These are phyloP conservation scores for Papilio dardanus DNA, from an alignment of 1,140 invertebrate genomes.

Conservation along the genomic window DNA sequence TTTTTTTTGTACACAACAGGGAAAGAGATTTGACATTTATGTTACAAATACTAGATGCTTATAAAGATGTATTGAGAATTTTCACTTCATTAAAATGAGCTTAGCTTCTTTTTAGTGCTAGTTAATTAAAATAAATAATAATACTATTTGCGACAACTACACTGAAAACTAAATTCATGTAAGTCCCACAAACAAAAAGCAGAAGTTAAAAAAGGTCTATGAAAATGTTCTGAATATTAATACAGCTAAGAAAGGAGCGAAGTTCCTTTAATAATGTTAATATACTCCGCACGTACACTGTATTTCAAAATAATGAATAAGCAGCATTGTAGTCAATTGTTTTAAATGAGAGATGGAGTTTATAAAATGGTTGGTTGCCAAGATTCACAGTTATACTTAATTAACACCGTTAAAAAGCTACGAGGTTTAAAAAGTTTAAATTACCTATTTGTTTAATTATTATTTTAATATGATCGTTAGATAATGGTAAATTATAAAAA, in stretches of 20 bases:
- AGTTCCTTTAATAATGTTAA: not conserved
- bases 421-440: not conserved
- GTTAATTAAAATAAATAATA: not conserved
- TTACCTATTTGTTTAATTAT: no score
- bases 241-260: not conserved
- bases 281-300: not conserved
- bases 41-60: no score
- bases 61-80: no score
- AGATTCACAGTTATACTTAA: not conserved
- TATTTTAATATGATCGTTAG: no score
- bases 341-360: not conserved
- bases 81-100: no score
- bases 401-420: not conserved
- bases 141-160: not conserved
- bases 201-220: not conserved
- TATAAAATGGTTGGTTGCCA: not conserved
- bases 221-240: constrained; percentile 12
- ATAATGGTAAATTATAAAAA: no score
- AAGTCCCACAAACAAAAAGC: not conserved
- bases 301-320: constrained; percentile 21
- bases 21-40: no score
- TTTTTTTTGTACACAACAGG: not conserved
- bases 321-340: not conserved
- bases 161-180: not conserved
- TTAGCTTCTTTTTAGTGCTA: no score